phyloP scores from a whole-genome alignment of 2,888 invertebrate genomes.

The Scaptomyza caliginosa region DNA sequence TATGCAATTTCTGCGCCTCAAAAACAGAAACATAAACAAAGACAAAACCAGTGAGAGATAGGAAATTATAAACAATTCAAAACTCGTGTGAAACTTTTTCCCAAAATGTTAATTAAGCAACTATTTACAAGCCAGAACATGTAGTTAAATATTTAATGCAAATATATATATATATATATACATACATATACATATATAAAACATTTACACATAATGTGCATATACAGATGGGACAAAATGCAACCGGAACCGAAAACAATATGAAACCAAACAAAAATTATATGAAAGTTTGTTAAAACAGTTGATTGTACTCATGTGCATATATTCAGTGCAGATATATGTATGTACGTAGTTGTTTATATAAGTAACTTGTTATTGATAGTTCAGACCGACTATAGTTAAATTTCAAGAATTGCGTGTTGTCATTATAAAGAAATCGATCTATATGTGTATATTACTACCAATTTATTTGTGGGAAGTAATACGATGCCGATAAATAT shows the following conservation, averaged over 20 bases:
- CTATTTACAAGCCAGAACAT: constrained; percentile 74
- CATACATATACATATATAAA: constrained; percentile 35
- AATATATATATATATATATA: constrained; percentile 35
- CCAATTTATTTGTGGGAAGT: constrained; percentile 25
- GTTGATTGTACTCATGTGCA: constrained; percentile 44
- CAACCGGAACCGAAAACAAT: constrained; percentile 55
- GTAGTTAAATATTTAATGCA: constrained; percentile 74
- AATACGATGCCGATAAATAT: constrained; percentile 14
- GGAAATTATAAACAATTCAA: constrained; percentile 12
- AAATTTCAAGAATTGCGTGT: constrained; percentile 27
- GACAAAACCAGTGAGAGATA: constrained; percentile 28
- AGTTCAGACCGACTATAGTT: constrained; percentile 45
- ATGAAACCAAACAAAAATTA: constrained; percentile 50
- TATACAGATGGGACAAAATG: constrained; percentile 51
- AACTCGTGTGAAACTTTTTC: constrained; percentile 46
- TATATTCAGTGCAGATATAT: constrained; percentile 16
- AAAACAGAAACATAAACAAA: no score
- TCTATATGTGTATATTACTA: constrained; percentile 40
- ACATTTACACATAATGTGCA: constrained; percentile 28
- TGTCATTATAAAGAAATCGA: constrained; percentile 25
- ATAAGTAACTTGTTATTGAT: constrained; percentile 75
- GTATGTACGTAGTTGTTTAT: constrained; percentile 66
- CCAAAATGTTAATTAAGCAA: constrained; percentile 66
- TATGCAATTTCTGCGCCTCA: constrained; percentile 36
- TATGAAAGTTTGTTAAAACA: constrained; percentile 58